Evolutionary conservation across 2,113 vertebrate genomes (phyloP).

Genomic region (Zosterops pallidus): DNA sequence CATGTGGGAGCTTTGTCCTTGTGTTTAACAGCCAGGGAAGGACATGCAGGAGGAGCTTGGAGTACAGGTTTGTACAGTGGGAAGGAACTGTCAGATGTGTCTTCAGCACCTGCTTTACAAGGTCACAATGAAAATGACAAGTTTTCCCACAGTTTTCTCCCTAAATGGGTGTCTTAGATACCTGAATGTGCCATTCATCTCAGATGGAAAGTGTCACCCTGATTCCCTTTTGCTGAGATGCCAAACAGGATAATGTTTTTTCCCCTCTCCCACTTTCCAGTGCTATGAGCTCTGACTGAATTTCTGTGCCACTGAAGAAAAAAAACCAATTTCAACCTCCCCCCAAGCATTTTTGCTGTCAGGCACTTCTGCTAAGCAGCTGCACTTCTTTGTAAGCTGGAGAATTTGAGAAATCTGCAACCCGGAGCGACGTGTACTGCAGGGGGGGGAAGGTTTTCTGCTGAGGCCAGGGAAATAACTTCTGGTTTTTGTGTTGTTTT

Average conservation of each 20-base stretch:
- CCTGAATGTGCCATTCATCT: not conserved
- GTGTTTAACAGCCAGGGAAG: not conserved
- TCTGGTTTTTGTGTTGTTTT: slow-evolving; percentile 10
- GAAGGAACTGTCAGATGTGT: not conserved
- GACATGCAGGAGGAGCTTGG: not conserved
- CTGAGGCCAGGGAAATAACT: slow-evolving; percentile 15
- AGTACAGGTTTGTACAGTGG: not conserved
- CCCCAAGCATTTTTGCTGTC: not conserved
- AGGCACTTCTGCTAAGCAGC: slow-evolving; percentile 1
- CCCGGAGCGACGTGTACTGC: not conserved
- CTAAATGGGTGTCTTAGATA: not conserved
- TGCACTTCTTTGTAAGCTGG: not conserved
- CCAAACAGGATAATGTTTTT: not conserved
- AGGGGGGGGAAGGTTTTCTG: not conserved
- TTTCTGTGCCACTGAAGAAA: not conserved
- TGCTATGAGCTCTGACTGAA: not conserved
- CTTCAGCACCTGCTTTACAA: not conserved
- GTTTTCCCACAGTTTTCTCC: not conserved
- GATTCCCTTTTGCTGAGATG: not conserved
- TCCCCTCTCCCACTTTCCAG: not conserved
- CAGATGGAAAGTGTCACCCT: too few species aligned
- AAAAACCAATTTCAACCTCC: not conserved
- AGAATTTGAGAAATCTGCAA: slow-evolving; percentile 20
- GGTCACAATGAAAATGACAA: accelerated
- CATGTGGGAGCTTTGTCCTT: not conserved